Conservation (phyloP, 2,113 vertebrate species). For the Proterorhinus semilunaris region DNA sequence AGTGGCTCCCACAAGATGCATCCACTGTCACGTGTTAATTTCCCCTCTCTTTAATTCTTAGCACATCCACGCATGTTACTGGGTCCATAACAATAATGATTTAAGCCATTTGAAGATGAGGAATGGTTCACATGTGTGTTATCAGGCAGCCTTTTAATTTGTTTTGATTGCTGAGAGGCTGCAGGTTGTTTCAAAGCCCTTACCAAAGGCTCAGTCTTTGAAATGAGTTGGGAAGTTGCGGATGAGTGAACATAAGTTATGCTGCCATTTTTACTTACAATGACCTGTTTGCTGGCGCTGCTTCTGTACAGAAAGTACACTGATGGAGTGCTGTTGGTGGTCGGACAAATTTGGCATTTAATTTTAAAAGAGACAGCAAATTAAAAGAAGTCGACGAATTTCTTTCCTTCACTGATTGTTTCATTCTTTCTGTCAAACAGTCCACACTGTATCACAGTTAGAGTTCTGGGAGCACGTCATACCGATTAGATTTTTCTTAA, state of each 20-base stretch:
- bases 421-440: too few relatives aligned
- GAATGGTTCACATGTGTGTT: conserved; percentile 47
- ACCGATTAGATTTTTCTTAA: too few relatives aligned
- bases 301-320: conserved; percentile 9
- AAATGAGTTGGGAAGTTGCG: conserved; percentile 15
- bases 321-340: conserved; percentile 44
- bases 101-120: conserved; percentile 42
- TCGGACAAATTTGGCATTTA: conserved; percentile 22
- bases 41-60: conserved; percentile 52
- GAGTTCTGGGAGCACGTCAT: too few relatives aligned
- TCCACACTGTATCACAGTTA: background rate
- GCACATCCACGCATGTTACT: conserved; percentile 43
- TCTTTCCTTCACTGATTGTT: too few relatives aligned
- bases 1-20: conserved; percentile 54
- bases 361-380: conserved; percentile 37
- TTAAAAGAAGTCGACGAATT: conserved; percentile 26
- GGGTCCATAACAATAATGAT: conserved; percentile 60
- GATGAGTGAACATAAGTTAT: conserved; percentile 24
- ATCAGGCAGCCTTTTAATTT: conserved; percentile 46
- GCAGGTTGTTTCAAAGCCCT: conserved; percentile 20
- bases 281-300: background rate
- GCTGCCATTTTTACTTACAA: conserved; percentile 16
- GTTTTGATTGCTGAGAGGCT: conserved; percentile 44
- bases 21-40: conserved; percentile 58
- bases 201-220: conserved; percentile 42